These are phyloP conservation scores for Pyrocoelia pectoralis DNA, from an alignment of 2,888 invertebrate species.

Conservation along the genomic window DNA sequence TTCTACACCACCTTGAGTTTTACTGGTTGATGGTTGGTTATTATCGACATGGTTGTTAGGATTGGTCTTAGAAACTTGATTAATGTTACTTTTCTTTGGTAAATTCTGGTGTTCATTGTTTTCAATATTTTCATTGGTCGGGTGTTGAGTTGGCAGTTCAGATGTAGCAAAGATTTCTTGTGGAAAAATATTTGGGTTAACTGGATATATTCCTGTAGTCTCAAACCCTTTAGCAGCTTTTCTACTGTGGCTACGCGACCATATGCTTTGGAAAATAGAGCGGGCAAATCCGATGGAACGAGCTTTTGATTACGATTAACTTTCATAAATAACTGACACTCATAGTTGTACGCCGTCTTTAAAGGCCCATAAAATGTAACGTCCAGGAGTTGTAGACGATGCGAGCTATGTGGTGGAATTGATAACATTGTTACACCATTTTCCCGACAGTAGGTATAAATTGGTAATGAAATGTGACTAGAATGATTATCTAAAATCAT, in stretches of 20 bases:
- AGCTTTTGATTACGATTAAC: slow-evolving; percentile 12
- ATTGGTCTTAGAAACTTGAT: no score
- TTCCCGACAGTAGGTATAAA: no score
- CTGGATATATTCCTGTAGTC: slow-evolving; percentile 19
- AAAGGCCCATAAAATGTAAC: slow-evolving; percentile 11
- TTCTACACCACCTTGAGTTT: no score
- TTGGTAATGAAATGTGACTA: no score
- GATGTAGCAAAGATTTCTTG: slow-evolving; percentile 9
- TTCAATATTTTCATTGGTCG: not conserved
- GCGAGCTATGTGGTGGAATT: slow-evolving; percentile 43
- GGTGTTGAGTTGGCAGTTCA: not conserved
- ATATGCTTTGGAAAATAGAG: slow-evolving; percentile 19
- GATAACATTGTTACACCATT: slow-evolving; percentile 36
- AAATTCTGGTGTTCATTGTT: slow-evolving; percentile 6
- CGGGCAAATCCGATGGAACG: slow-evolving; percentile 9
- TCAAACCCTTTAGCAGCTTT: slow-evolving; percentile 16
- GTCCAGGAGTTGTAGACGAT: slow-evolving; percentile 38
- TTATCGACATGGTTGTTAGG: no score
- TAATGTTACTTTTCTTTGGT: slow-evolving; percentile 3
- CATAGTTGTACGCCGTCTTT: slow-evolving; percentile 13
- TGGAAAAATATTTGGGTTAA: slow-evolving; percentile 16
- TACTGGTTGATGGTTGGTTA: no score
- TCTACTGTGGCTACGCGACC: slow-evolving; percentile 9
- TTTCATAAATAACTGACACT: slow-evolving; percentile 19
- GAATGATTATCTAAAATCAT: no score